phyloP scores from a whole-genome alignment of 37 sponge, comb jelly and placozoan species.

The Chondrosia reniformis region DNA sequence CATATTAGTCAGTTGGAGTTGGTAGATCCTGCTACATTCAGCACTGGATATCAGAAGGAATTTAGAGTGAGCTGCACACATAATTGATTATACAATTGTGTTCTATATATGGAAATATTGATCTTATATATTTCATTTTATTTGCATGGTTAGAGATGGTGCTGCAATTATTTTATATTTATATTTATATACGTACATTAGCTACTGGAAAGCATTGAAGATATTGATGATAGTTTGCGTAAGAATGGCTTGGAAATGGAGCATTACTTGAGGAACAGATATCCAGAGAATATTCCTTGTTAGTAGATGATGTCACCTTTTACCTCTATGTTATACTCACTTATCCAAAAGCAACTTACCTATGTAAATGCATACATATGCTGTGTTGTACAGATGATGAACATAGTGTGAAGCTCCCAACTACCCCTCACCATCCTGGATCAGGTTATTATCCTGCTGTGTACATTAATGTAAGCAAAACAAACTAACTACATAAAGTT shows the following conservation, averaged over 20 bases:
- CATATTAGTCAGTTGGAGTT: not conserved
- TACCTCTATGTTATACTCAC: no score
- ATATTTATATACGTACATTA: not conserved
- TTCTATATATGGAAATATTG: no score
- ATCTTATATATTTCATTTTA: no score
- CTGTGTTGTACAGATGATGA: constrained; percentile 56
- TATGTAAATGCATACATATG: no score
- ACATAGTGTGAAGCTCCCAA: constrained; percentile 47
- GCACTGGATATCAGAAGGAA: constrained; percentile 7
- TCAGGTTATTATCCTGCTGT: constrained; percentile 70
- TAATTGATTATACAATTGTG: no score
- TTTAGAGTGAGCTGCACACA: constrained; percentile 3
- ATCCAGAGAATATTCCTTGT: constrained; percentile 58
- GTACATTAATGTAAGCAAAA: constrained; percentile 65
- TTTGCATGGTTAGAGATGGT: no score
- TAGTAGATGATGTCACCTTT: no score
- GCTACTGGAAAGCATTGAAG: constrained; percentile 5
- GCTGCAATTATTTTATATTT: no score
- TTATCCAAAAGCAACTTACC: no score
- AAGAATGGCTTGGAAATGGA: not conserved
- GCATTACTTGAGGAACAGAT: constrained; percentile 56
- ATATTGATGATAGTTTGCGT: not conserved
- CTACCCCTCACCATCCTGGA: constrained; percentile 46
- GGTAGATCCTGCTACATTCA: not conserved
- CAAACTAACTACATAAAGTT: no score